A percentile compares a stretch with the other conserved stretches of the same genome.
Conservation (phyloP, 2,113 vertebrate species). For the Dendropsophus ebraccatus region DNA sequence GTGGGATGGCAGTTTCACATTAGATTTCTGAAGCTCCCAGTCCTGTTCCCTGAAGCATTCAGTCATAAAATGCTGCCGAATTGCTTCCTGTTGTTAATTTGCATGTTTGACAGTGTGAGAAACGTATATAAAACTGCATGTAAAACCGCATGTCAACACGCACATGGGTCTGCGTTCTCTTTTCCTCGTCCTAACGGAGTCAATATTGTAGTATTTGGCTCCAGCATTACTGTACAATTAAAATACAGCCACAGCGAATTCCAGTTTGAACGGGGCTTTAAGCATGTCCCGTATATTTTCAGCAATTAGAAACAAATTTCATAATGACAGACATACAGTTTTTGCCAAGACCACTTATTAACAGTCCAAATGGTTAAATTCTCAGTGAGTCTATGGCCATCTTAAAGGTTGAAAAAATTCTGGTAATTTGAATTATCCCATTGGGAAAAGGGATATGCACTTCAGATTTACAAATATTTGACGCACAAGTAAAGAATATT, state of each 20-base stretch:
- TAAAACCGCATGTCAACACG: neutral
- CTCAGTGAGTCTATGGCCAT: neutral
- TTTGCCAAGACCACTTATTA: too few species aligned
- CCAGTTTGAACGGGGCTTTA: neutral
- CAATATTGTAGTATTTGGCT: neutral
- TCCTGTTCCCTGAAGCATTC: conserved; percentile 16
- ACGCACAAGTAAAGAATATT: too few species aligned
- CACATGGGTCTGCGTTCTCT: neutral
- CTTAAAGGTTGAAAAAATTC: neutral
- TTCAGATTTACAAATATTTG: neutral
- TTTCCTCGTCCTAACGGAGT: neutral
- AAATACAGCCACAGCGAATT: neutral
- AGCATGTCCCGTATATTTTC: neutral
- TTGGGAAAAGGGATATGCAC: neutral
- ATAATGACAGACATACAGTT: too few species aligned
- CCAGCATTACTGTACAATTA: neutral
- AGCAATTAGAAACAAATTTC: neutral
- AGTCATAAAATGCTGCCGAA: conserved; percentile 13
- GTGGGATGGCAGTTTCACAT: neutral
- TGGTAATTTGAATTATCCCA: neutral
- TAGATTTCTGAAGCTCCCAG: conserved; percentile 5
- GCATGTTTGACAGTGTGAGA: neutral
- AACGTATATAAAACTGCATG: neutral
- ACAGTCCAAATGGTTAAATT: too few species aligned
- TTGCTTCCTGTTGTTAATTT: conserved; percentile 15